Conservation (phyloP, 2,113 vertebrate genomes). For the Vulpes ferrilata region DNA sequence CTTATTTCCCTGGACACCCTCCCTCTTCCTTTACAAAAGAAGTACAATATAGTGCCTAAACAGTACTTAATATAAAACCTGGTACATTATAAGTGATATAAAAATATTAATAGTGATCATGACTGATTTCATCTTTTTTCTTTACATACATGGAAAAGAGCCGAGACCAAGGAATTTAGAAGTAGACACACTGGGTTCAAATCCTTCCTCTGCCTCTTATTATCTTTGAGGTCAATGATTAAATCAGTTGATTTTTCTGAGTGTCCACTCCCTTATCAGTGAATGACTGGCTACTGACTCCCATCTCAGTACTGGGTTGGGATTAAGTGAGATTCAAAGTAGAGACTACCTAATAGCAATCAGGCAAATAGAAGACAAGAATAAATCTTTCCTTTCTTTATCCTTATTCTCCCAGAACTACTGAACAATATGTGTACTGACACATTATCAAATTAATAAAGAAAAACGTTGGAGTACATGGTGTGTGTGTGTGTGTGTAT, state of each 20-base stretch:
- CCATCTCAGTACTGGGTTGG: not conserved
- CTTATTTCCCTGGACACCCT: not conserved
- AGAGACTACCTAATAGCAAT: not conserved
- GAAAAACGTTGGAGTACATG: not conserved
- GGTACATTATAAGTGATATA: not conserved
- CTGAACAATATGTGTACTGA: not conserved
- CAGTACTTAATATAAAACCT: not conserved
- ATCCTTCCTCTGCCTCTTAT: not conserved
- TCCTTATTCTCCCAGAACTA: not conserved
- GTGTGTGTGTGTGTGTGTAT: not conserved
- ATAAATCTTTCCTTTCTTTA: not conserved
- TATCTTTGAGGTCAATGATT: not conserved
- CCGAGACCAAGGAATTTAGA: not conserved
- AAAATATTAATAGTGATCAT: not conserved
- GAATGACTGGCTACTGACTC: not conserved
- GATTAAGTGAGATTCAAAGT: not conserved
- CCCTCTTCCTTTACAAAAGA: not conserved
- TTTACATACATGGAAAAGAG: not conserved
- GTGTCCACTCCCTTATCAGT: not conserved
- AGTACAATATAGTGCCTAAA: not conserved
- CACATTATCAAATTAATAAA: not conserved
- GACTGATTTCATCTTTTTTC: not conserved
- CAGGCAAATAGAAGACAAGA: not conserved
- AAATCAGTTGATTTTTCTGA: not conserved
- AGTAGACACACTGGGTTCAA: not conserved